These are phyloP conservation scores for Anguilla anguilla DNA, from an alignment of 2,797 vertebrate species.

Conservation along the genomic window DNA sequence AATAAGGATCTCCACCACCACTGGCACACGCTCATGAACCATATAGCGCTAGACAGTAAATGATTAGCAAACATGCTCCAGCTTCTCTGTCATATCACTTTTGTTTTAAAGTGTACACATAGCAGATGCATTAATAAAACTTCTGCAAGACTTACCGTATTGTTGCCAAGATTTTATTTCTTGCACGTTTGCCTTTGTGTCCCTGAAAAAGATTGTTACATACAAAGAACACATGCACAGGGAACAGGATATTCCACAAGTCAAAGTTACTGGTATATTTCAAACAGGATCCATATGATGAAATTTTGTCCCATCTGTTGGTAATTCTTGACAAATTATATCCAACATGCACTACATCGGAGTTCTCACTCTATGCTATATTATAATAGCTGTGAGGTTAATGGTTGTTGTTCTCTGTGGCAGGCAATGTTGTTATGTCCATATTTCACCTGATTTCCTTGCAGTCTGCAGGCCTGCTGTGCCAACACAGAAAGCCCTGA, in stretches of 20 bases:
- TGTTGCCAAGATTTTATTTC: neutral
- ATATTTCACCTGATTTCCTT: conserved; percentile 44
- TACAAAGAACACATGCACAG: conserved; percentile 34
- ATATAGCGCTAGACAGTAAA: conserved; percentile 48
- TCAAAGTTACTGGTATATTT: conserved; percentile 40
- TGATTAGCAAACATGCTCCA: conserved; percentile 20
- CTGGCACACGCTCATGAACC: conserved; percentile 56
- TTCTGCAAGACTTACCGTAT: conserved; percentile 20
- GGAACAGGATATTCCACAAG: conserved; percentile 45
- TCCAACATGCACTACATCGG: conserved; percentile 38
- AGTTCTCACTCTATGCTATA: conserved; percentile 37
- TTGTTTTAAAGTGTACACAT: conserved; percentile 31
- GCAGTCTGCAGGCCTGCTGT: neutral
- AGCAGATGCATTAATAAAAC: conserved; percentile 45
- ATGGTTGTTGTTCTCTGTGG: conserved; percentile 43
- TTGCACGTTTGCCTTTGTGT: neutral
- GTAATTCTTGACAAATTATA: conserved; percentile 45
- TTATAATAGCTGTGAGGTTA: conserved; percentile 35
- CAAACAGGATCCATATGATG: conserved; percentile 48
- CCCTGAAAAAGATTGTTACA: conserved; percentile 22
- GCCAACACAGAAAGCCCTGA: neutral
- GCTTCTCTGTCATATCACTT: conserved; percentile 38
- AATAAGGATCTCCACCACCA: conserved; percentile 30
- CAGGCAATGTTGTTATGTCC: conserved; percentile 39
- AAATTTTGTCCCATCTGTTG: conserved; percentile 41